Percentiles rank a stretch among this genome's conserved stretches.
Conservation (phyloP, 2,113 vertebrate species). For the Neodontobutis hainanensis region DNA sequence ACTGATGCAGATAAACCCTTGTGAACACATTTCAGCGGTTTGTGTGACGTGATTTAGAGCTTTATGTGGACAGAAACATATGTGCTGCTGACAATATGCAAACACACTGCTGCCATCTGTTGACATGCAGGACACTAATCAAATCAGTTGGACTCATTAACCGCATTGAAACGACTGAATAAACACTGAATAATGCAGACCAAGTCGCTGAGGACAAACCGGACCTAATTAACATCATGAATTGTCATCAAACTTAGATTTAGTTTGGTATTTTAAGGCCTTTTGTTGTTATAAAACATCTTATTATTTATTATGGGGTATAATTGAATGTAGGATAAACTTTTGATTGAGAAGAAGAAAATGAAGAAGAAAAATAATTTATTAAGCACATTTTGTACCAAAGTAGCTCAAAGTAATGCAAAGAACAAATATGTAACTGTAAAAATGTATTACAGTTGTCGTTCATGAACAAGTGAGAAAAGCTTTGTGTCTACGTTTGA, state of each 20-base stretch:
- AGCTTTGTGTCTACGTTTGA: too few relatives aligned
- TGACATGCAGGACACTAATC: conserved; percentile 24
- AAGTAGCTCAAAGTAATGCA: too few relatives aligned
- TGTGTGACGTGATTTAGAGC: not conserved
- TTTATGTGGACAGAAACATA: not conserved
- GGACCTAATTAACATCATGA: conserved; percentile 23
- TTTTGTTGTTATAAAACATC: conserved; percentile 9
- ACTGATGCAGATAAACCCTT: not conserved
- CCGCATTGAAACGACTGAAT: conserved; percentile 19
- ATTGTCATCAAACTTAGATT: conserved; percentile 6
- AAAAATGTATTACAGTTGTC: too few relatives aligned
- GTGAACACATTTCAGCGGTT: not conserved
- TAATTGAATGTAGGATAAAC: not conserved
- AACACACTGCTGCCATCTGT: conserved; percentile 45
- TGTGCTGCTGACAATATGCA: not conserved
- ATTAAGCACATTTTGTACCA: too few relatives aligned
- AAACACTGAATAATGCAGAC: conserved; percentile 24
- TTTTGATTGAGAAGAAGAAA: not conserved
- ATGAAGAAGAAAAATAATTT: not conserved
- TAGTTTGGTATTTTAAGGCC: not conserved
- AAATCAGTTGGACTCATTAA: conserved; percentile 13
- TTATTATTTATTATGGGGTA: too few relatives aligned
- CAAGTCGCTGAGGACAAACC: conserved; percentile 19
- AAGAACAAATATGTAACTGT: too few relatives aligned
- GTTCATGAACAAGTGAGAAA: too few relatives aligned